These are phyloP conservation scores for Entelurus aequoreus DNA, from an alignment of 2,113 vertebrate species.

Conservation along the genomic window DNA sequence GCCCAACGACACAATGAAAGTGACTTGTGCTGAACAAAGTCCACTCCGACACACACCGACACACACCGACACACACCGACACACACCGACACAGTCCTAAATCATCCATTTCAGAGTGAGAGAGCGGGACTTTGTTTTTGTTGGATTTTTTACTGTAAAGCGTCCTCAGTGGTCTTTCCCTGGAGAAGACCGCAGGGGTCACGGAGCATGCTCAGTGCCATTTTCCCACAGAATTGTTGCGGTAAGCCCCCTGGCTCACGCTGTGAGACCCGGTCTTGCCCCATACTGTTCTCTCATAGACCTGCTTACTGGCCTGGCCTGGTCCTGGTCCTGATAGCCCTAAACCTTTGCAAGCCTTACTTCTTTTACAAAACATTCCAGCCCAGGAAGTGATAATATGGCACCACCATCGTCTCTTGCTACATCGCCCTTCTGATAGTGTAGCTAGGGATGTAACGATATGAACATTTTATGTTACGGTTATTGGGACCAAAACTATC, in stretches of 20 bases:
- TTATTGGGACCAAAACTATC: too few relatives aligned
- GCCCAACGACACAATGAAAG: not conserved
- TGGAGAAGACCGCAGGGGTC: slow-evolving; percentile 56
- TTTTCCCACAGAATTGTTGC: slow-evolving; percentile 69
- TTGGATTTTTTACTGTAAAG: slow-evolving; percentile 22
- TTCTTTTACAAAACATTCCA: too few relatives aligned
- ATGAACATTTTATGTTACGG: too few relatives aligned
- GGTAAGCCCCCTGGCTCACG: slow-evolving; percentile 42
- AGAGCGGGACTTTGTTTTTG: slow-evolving; percentile 9
- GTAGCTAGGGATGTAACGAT: too few relatives aligned
- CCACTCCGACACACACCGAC: too few relatives aligned
- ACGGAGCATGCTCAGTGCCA: slow-evolving; percentile 55
- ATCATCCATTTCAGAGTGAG: slow-evolving; percentile 1
- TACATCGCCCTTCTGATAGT: too few relatives aligned
- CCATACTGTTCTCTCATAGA: slow-evolving; percentile 44
- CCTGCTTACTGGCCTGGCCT: slow-evolving; percentile 7
- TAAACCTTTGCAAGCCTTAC: too few relatives aligned
- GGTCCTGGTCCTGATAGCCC: not conserved
- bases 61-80: not conserved
- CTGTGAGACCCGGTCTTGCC: slow-evolving; percentile 48
- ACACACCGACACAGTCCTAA: not conserved
- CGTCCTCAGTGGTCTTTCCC: slow-evolving; percentile 41
- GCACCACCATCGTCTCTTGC: too few relatives aligned
- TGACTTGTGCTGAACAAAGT: not conserved
- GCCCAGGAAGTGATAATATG: too few relatives aligned